These are phyloP conservation scores for Chrysopilus asiliformis DNA, from an alignment of 2,888 invertebrate genomes.

Conservation along the genomic window DNA sequence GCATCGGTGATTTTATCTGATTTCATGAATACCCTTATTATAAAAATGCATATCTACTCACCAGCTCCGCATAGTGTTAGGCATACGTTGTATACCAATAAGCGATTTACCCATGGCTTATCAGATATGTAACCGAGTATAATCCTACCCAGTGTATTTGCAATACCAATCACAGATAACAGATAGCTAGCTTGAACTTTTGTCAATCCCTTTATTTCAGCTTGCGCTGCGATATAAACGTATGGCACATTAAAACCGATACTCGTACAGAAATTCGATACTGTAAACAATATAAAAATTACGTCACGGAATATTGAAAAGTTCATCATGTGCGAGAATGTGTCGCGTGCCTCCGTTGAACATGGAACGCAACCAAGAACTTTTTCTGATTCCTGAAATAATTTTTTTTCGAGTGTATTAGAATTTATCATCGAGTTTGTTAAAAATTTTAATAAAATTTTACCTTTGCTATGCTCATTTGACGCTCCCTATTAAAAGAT, in stretches of 20 bases:
- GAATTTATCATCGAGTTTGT: neutral
- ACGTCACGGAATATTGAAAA: constrained; percentile 70
- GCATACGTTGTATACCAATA: constrained; percentile 78
- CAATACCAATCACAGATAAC: constrained; percentile 68
- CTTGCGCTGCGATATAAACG: constrained; percentile 68
- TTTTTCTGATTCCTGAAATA: constrained; percentile 26
- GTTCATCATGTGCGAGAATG: constrained; percentile 71
- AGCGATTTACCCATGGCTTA: constrained; percentile 81
- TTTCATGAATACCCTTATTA: no score
- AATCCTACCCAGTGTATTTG: constrained; percentile 82
- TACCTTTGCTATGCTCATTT: constrained; percentile 9
- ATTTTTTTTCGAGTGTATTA: constrained; percentile 14
- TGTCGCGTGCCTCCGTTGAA: constrained; percentile 55
- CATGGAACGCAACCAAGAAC: constrained; percentile 49
- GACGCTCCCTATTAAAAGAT: constrained; percentile 27
- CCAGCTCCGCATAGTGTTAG: constrained; percentile 79
- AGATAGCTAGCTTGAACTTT: constrained; percentile 51
- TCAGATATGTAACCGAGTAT: constrained; percentile 77
- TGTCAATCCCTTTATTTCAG: constrained; percentile 44
- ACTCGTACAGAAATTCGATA: constrained; percentile 80
- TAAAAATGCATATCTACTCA: constrained; percentile 38
- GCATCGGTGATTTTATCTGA: neutral
- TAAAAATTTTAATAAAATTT: constrained; percentile 23
- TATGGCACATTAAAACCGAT: constrained; percentile 92
- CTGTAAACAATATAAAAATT: constrained; percentile 75